Evolutionary conservation across 2,888 invertebrate genomes (phyloP), one percentile per base, ranked within the genome.

Genomic region (Tricholauxania praeusta): DNA sequence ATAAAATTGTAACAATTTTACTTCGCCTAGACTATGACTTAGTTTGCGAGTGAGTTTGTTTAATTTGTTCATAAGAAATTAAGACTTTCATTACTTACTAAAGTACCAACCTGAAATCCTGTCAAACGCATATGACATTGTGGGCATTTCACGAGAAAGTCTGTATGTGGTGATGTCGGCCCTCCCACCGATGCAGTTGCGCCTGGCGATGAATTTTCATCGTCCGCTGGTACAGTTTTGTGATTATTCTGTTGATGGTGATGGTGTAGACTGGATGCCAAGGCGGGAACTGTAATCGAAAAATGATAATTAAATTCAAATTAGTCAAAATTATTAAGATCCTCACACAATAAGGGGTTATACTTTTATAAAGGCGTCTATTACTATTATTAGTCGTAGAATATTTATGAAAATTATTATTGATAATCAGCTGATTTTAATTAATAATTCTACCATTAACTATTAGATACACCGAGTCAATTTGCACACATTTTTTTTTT

Each of bases 61-160:
- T n/a, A n/a, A n/a, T n/a, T n/a, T n/a, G n/a, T n/a, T n/a, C n/a
- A n/a, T n/a, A n/a, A n/a, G n/a, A n/a, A n/a, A n/a, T n/a, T n/a
- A 10, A 39, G 1, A 3, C 39, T 39, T 39, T 39, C 8, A 39
- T 8, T 39, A 4, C 39, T 39, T 4, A 4, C 3, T 4, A 2
- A 28, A 28, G 28, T 39, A 73, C 79, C 79, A 71, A 87, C 87
- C 83, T 85, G 85, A 80, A 87, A 86, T 68, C 86, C 87, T 15
- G 85, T 82, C 74, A 88, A 85, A 51, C 87, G 85, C 76, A 87
- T 85, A 79, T 86, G 87, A 79, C 89, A 89, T 75, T 88, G 87
- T 59, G 87, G 86, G 80, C 89, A 89, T 77, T 88, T 88, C 77
- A 88, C 85, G 80, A 85, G 81, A 77, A 86, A 88, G 73, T 87